A percentile compares a stretch with the other conserved stretches of the same genome.
Evolutionary conservation across 2,888 invertebrate species (phyloP).

Genomic region (Cantharis rufa): DNA sequence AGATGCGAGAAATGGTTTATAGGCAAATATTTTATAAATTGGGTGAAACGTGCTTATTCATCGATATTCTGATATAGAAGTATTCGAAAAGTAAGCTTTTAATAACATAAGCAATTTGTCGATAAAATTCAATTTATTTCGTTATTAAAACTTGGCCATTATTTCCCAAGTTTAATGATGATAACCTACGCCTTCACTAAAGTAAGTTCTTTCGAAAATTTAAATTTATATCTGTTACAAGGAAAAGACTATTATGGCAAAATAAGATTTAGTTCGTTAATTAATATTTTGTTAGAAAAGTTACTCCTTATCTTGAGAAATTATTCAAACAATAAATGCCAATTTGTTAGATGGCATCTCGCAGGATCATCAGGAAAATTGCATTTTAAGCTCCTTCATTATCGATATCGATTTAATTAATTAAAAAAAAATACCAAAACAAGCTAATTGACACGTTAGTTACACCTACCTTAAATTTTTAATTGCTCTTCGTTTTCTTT

Average conservation of each 20-base stretch:
- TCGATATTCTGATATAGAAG: not conserved
- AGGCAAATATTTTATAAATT: not conserved
- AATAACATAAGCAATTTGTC: not conserved
- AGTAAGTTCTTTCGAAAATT: not conserved
- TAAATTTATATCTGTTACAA: not conserved
- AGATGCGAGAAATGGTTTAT: too few relatives aligned
- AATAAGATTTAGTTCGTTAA: not conserved
- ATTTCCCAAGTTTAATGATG: not conserved
- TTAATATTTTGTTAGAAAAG: not conserved
- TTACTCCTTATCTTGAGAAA: not conserved
- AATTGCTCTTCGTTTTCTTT: conserved; percentile 45
- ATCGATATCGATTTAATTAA: not conserved
- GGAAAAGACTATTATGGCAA: not conserved
- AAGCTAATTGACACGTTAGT: not conserved
- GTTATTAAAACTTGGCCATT: not conserved
- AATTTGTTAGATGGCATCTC: not conserved
- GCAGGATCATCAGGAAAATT: not conserved
- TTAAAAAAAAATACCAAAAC: not conserved
- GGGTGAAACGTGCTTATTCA: not conserved
- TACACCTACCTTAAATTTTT: conserved; percentile 34
- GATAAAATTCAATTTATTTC: not conserved
- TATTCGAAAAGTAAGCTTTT: not conserved
- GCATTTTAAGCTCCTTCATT: not conserved
- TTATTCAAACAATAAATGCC: not conserved
- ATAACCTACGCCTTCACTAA: not conserved